Evolutionary conservation across 2,888 invertebrate genomes (phyloP).

Genomic region (Seira sanloemensis): DNA sequence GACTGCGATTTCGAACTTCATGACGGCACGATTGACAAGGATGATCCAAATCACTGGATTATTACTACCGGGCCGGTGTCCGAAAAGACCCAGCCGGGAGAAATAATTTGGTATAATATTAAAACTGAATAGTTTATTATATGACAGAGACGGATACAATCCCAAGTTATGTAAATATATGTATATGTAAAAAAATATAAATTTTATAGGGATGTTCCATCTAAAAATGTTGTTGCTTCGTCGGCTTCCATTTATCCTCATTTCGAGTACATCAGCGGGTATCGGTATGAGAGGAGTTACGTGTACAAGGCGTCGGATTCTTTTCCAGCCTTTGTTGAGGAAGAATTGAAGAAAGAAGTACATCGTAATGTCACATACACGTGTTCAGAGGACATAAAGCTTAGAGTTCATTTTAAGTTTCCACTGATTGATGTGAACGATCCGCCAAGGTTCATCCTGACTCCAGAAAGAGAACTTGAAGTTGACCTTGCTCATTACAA

Average conservation of each 20-base stretch:
- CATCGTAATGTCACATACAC: constrained; percentile 28
- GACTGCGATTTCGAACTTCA: background rate
- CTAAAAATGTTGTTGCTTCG: constrained; percentile 25
- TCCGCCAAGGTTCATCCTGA: constrained; percentile 18
- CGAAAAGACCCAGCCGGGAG: background rate
- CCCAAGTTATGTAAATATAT: background rate
- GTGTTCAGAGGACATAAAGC: background rate
- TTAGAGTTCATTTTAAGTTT: constrained; percentile 28
- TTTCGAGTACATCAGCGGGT: constrained; percentile 29
- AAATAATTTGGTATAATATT: constrained; percentile 21
- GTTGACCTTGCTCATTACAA: background rate
- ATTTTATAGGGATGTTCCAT: constrained; percentile 25
- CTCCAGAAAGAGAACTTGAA: background rate
- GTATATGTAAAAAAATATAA: background rate
- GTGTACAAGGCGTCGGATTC: constrained; percentile 2
- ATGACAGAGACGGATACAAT: background rate
- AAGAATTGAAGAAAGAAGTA: background rate
- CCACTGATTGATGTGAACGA: constrained; percentile 39
- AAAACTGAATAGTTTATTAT: background rate
- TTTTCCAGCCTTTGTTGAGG: constrained; percentile 24
- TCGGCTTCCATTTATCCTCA: constrained; percentile 15
- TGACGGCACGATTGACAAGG: background rate
- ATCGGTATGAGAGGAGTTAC: constrained; percentile 15
- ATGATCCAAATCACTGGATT: background rate
- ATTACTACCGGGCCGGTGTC: background rate